Evolutionary conservation across 2,797 vertebrate species (phyloP), one percentile per base, ranked within the genome.

Genomic region (Peromyscus attwateri): DNA sequence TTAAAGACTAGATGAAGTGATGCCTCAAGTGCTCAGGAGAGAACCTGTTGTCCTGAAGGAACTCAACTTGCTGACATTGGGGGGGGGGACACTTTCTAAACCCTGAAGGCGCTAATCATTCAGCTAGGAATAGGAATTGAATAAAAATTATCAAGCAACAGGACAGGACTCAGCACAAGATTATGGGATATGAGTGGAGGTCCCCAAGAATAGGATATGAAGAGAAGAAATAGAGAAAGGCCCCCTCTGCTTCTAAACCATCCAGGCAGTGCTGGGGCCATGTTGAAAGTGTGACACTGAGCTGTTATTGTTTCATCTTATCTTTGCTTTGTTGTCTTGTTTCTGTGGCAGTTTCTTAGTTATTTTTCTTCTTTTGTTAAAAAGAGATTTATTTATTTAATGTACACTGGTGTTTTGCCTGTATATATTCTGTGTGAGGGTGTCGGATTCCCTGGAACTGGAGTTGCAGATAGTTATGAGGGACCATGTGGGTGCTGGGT

Each of bases 141-240:
- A 87, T 75, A 89, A 96, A 93, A 31, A 89, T 87, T 97, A 95
- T 43, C 81, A 92, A 92, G 89, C 23, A 92, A 82, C 10, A 95
- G 60, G 4, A 76, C 62, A 68, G 25, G 43, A 85, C 64, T 34
- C 46, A 83, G 66, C 25, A 76, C 25, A 43, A 46, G 60, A 73
- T 49, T n/a, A 52, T 37, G 16, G 68, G 37, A 57, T 60, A 62
- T 21, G 12, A 91, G 34, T 91, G 12, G 9, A 71, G 60, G 31
- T 81, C 70, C 25, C 43, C 43, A 52, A 94, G 62, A 27, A 13
- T 1, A 29, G 25, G 23, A 23, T 29, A 60, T 49, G 43, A 85
- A 88, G 68, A 88, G 34, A 13, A 84, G 55, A 85, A 73, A 60
- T 5, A 37, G 84, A 64, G 34, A 91, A 68, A 34, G 79, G 40